These are phyloP conservation scores for Brienomyrus brachyistius DNA, from an alignment of 2,113 vertebrate species.

Conservation along the genomic window DNA sequence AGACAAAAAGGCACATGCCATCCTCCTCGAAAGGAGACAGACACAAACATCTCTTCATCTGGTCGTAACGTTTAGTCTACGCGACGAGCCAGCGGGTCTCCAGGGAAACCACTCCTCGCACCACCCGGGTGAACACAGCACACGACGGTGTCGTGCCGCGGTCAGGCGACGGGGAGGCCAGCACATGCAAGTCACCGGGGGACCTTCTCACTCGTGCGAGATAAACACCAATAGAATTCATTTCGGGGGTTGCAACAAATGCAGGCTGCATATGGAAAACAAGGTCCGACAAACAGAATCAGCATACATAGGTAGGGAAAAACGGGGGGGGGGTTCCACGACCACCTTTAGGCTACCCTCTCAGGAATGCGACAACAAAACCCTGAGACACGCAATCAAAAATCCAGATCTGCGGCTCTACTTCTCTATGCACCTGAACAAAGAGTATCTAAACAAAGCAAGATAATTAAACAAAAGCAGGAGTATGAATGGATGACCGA, in stretches of 20 bases:
- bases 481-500: neutral
- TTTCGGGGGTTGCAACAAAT: neutral
- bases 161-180: neutral
- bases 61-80: neutral
- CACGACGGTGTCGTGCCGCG: neutral
- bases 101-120: neutral
- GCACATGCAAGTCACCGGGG: neutral
- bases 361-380: constrained; percentile 16
- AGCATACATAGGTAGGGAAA: constrained; percentile 34
- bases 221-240: constrained; percentile 46
- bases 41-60: constrained; percentile 23
- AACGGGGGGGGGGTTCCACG: constrained; percentile 17
- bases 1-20: neutral
- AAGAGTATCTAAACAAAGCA: neutral
- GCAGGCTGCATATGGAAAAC: constrained; percentile 29
- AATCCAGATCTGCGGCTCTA: constrained; percentile 33
- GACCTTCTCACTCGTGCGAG: constrained; percentile 24
- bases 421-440: neutral
- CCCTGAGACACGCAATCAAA: constrained; percentile 40
- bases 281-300: constrained; percentile 38
- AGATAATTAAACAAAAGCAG: neutral
- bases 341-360: constrained; percentile 30
- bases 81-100: neutral
- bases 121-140: neutral
- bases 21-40: neutral